Evolutionary conservation across 2,797 vertebrate genomes (phyloP), one percentile per base, ranked within the genome.

Genomic region (Anguilla marmorata): DNA sequence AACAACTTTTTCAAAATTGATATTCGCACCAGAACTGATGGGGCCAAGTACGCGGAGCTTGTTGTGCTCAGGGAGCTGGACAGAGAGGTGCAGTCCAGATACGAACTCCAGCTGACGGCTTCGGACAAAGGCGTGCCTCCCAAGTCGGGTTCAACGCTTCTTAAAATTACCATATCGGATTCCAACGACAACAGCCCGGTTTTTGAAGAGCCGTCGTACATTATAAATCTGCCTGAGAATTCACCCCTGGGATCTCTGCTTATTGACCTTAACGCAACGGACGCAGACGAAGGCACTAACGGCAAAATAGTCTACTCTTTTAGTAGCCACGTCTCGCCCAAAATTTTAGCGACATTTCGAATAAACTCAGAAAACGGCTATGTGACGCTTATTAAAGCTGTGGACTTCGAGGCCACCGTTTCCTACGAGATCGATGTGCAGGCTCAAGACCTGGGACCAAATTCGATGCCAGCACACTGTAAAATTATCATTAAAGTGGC

Each of bases 391-490:
- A 94, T 97, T 86, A 96, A 96, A 87, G 97, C 96, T 19, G 96
- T 99, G 93, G 98, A 99, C 96, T 98, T 97, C 1, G 98, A 99
- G 90, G 91, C 93, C 0, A 94, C 95, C 0, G 97, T 96, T 89
- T 99, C 97, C 0, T 99, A 98, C 1, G 98, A 99, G 92, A 98
- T 99, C 9, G 98, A 99, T 0, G 97, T 97, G 0, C 98, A 99
- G 89, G 98, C 98, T 45, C 98, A 99, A 91, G 98, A 99, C 91
- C 92, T 98, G 96, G 98, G 98, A 88, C 98, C 98, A 0, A 99
- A 99, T 94, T 98, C 98, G 0, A 99, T 99, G 94, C 98, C 98
- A 0, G 98, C 98, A 27, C 98, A 99, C 89, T 99, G 98, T 94
- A 99, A 98, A 94, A 98, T 99, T 93, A 95, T 98, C 90, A 97